Conservation (phyloP, 1,140 invertebrate species). For the Acromyrmex charruanus region DNA sequence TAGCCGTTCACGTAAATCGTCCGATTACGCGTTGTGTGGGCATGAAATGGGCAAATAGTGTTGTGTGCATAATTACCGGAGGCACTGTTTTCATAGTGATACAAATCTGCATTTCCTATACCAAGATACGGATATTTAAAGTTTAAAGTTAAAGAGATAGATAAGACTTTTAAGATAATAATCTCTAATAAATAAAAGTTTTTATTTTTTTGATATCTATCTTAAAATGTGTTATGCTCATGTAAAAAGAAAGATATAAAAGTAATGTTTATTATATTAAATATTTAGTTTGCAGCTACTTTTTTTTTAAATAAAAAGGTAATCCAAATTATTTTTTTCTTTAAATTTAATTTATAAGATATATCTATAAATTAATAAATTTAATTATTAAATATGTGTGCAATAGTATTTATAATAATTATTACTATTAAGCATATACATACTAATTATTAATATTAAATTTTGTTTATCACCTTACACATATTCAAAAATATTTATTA, state of each 20-base stretch:
- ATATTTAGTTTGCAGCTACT: too few relatives aligned
- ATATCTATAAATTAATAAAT: not conserved
- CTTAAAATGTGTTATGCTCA: not conserved
- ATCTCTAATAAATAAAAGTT: not conserved
- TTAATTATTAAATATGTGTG: not conserved
- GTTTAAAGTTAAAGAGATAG: not conserved
- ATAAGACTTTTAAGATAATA: not conserved
- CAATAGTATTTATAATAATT: not conserved
- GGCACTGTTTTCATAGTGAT: slow-evolving; percentile 56
- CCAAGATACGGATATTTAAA: slow-evolving; percentile 32
- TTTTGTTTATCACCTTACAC: not conserved
- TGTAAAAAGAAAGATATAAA: not conserved
- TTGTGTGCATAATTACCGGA: slow-evolving; percentile 38
- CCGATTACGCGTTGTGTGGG: slow-evolving; percentile 48
- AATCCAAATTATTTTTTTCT: not conserved
- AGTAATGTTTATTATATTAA: not conserved
- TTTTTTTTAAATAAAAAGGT: not conserved
- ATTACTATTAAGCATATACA: not conserved
- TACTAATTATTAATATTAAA: not conserved
- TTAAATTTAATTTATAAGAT: slow-evolving; percentile 13
- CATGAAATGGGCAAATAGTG: slow-evolving; percentile 48
- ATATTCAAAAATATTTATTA: not conserved
- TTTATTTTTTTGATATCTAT: not conserved
- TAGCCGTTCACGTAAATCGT: slow-evolving; percentile 57
- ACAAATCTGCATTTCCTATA: slow-evolving; percentile 33